Evolutionary conservation across 2,888 invertebrate species (phyloP).

Genomic region (Spilosoma lubricipeda): DNA sequence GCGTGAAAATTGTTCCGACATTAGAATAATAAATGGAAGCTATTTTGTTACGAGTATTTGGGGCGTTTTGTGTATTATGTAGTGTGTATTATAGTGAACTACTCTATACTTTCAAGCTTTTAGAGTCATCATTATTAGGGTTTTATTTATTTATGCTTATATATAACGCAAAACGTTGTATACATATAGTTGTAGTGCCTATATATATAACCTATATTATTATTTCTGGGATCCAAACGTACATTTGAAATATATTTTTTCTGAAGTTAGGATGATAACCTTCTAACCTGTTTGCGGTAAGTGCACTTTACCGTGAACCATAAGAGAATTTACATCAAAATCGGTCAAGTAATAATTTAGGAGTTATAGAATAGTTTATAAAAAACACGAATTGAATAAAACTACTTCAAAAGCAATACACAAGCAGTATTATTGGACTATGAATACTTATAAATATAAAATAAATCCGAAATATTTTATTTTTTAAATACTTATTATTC

Average conservation of each 20-base stretch:
- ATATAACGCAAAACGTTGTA: no score
- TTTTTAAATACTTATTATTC: no score
- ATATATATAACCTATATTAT: no score
- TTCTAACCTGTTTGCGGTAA: no score
- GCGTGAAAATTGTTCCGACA: constrained; percentile 17
- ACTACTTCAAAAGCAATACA: background rate
- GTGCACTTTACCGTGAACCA: background rate
- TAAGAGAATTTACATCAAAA: background rate
- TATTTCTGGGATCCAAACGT: no score
- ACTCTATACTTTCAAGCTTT: background rate
- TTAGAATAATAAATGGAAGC: constrained; percentile 20
- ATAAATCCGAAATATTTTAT: no score
- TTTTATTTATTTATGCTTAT: background rate
- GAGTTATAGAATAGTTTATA: no score
- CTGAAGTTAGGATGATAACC: no score
- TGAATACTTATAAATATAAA: background rate
- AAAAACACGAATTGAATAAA: no score
- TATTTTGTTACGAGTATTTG: constrained; percentile 11
- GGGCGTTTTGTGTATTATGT: constrained; percentile 1
- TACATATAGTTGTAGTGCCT: no score
- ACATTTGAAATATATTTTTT: no score
- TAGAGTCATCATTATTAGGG: background rate
- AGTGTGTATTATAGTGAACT: background rate
- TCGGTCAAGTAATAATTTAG: no score
- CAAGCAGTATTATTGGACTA: background rate